Evolutionary conservation across 2,797 vertebrate species (phyloP).

Genomic region (Semaprochilodus insignis): DNA sequence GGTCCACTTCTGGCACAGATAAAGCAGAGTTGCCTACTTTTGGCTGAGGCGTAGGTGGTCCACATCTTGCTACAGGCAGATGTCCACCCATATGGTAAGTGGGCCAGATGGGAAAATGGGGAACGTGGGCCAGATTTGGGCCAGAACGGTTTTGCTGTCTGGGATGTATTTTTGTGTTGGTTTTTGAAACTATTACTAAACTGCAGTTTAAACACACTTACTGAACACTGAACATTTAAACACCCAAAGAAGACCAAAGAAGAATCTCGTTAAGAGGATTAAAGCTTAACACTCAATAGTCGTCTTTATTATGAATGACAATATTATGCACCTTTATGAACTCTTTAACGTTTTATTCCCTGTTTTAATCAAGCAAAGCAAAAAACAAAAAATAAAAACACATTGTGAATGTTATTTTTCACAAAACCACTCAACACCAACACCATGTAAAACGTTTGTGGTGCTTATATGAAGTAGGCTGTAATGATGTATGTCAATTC

Average conservation of each 20-base stretch:
- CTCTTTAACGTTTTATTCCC: neutral
- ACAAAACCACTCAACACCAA: neutral
- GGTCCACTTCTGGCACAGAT: too few species aligned
- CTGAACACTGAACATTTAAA: neutral
- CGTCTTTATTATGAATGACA: neutral
- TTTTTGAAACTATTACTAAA: too few species aligned
- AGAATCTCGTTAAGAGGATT: neutral
- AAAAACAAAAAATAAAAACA: neutral
- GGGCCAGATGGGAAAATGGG: too few species aligned
- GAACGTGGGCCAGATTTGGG: too few species aligned
- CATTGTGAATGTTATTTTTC: neutral
- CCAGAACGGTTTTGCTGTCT: too few species aligned
- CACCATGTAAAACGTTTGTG: neutral
- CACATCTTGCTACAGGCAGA: too few species aligned
- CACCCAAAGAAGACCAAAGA: constrained; percentile 2
- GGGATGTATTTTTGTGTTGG: too few species aligned
- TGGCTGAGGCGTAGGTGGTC: too few species aligned
- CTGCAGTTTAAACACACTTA: too few species aligned
- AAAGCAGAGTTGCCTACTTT: too few species aligned
- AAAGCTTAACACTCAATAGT: neutral
- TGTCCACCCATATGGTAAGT: too few species aligned
- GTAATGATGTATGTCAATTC: constrained; percentile 40
- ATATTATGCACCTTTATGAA: constrained; percentile 18
- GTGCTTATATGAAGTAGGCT: constrained; percentile 26
- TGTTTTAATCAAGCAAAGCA: neutral